Base-by-base conservation (phyloP, 1,140 invertebrate species). In the Bradysia coprophila region DNA sequence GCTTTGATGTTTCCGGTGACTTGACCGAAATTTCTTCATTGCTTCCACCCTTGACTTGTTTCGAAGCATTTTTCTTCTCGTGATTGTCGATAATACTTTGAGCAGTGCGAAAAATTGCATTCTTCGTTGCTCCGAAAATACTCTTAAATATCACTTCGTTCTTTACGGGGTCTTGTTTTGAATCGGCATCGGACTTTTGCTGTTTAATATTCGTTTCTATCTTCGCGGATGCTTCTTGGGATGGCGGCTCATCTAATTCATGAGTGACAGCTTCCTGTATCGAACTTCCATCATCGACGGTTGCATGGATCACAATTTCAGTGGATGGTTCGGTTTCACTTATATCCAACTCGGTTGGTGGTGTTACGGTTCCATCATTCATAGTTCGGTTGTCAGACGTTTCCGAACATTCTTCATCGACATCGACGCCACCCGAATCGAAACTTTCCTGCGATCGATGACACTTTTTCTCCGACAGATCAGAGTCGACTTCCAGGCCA, bases 371-470 rank as follows among this genome's bases (percentile, higher is more conserved):
- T 41, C 60, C 58, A 38, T 59, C 57, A 42, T 61, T 57, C 49
- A 61, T 57, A 4, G 58, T 60, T 9, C 48, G 54, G 3, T 56
- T 59, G 13, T 61, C 58, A 40, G 56, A 48, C 11, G 60, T 51
- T n/a, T n/a, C n/a, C n/a, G n/a, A n/a, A n/a, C n/a, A n/a, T 44
- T 71, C 67, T 20, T 67, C 66, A n/a, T 70, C 69, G 43, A 62
- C 64, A 49, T 70, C 69, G 48, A 69, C 71, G 47, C 76, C 69
- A 21, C 74, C 72, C 2, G 75, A 78, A 51, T 80, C 76, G 32
- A 82, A 64, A 48, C 76, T 81, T 53, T 81, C 78, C 41, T 75
- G 68, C 38, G 72, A 75, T 46, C 69, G 61, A 33, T 57, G 56
- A 38, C 63, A 64, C 34, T 61, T 56, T 47, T 53, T 58, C 39